phyloP scores from a whole-genome alignment of 2,797 vertebrate species.

The Phaenicophaeus curvirostris region DNA sequence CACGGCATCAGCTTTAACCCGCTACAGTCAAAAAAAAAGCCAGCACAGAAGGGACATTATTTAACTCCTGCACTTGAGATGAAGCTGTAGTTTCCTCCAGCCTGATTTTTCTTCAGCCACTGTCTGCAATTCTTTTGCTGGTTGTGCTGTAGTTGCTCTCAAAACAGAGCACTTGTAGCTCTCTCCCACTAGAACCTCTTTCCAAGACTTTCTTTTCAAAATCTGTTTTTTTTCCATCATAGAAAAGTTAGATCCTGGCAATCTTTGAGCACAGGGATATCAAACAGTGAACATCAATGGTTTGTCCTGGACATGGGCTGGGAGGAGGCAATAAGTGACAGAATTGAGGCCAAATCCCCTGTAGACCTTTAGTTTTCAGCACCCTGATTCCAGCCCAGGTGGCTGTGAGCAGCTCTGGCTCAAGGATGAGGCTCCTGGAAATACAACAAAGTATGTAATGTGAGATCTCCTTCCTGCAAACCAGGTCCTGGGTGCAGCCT shows the following conservation, averaged over 20 bases:
- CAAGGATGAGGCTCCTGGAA: background rate
- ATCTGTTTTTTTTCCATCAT: background rate
- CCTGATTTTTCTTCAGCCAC: background rate
- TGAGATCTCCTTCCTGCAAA: background rate
- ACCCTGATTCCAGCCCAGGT: background rate
- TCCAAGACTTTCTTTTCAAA: background rate
- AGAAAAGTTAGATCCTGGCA: no score
- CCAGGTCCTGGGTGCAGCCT: background rate
- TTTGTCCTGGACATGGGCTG: no score
- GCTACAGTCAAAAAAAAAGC: background rate
- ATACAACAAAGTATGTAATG: background rate
- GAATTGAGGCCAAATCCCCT: background rate
- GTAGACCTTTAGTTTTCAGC: background rate
- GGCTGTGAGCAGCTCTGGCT: background rate
- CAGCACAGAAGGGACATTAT: background rate
- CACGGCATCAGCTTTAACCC: background rate
- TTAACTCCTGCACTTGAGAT: background rate
- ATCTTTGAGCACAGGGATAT: no score
- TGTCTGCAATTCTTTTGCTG: background rate
- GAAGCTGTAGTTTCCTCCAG: background rate
- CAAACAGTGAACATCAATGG: no score
- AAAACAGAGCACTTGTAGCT: background rate
- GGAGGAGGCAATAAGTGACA: background rate
- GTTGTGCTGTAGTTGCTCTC: background rate
- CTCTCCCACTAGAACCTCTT: background rate